Evolutionary conservation across 2,113 vertebrate genomes (phyloP).

Genomic region (Sakesphorus luctuosus): DNA sequence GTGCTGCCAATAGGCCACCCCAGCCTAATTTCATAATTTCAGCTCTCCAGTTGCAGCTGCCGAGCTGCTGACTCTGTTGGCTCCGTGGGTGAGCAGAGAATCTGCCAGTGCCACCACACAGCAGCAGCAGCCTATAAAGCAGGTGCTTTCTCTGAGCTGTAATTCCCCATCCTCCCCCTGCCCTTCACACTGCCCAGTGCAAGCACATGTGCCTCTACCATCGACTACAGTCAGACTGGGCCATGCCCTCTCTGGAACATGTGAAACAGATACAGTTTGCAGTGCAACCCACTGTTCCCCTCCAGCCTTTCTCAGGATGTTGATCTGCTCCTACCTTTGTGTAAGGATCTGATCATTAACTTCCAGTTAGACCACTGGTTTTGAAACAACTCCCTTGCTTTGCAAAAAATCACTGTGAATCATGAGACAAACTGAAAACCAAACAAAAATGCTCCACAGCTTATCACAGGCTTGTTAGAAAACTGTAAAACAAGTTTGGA

Average conservation of each 20-base stretch:
- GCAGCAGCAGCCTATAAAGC: neutral
- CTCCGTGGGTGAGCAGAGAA: neutral
- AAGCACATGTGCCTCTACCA: neutral
- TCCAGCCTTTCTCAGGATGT: neutral
- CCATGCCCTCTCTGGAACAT: too few species aligned
- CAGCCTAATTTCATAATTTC: neutral
- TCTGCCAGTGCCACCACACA: neutral
- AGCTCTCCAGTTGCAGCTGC: neutral
- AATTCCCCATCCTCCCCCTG: neutral
- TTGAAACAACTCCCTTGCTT: neutral
- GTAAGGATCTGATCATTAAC: neutral
- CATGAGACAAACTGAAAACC: neutral
- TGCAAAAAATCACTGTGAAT: neutral
- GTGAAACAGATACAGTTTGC: neutral
- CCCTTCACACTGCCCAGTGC: neutral
- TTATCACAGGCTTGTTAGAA: neutral
- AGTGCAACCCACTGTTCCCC: neutral
- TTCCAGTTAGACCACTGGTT: neutral
- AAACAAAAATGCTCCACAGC: neutral
- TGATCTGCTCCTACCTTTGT: neutral
- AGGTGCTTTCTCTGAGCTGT: neutral
- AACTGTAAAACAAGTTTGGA: neutral
- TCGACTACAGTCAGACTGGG: neutral
- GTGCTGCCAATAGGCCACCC: neutral
- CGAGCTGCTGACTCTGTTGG: neutral